Evolutionary conservation across 2,888 invertebrate genomes (phyloP).

Genomic region (Margaritifera margaritifera): DNA sequence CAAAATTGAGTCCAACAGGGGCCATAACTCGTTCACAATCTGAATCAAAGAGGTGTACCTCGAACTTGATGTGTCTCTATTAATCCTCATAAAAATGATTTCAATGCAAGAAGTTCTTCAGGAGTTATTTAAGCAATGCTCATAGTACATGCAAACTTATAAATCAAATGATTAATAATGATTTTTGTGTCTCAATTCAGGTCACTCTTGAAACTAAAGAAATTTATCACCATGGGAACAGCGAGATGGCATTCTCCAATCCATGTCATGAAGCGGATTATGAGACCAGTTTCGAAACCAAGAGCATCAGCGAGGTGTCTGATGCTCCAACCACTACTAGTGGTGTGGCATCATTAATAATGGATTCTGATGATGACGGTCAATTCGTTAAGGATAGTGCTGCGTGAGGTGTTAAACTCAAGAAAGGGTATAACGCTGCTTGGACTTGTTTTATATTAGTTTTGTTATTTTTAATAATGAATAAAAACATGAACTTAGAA

Average conservation of each 20-base stretch:
- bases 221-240: neutral
- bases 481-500: too few relatives aligned
- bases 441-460: too few relatives aligned
- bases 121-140: too few relatives aligned
- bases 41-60: too few relatives aligned
- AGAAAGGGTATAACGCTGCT: too few relatives aligned
- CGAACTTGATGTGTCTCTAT: too few relatives aligned
- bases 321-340: slow-evolving; percentile 17
- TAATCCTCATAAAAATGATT: too few relatives aligned
- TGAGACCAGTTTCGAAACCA: slow-evolving; percentile 8
- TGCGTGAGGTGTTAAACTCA: neutral
- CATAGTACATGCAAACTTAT: too few relatives aligned
- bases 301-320: slow-evolving; percentile 18
- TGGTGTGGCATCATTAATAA: slow-evolving; percentile 22
- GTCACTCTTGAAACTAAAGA: slow-evolving; percentile 2
- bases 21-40: too few relatives aligned
- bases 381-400: slow-evolving; percentile 22
- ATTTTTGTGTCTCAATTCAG: neutral
- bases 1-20: too few relatives aligned
- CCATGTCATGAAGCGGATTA: slow-evolving; percentile 13
- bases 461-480: too few relatives aligned
- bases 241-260: slow-evolving; percentile 17
- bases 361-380: slow-evolving; percentile 27
- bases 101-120: too few relatives aligned
- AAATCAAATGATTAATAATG: neutral